Conservation (phyloP, 2,888 invertebrate species). For the Lasioglossum zephyrum region DNA sequence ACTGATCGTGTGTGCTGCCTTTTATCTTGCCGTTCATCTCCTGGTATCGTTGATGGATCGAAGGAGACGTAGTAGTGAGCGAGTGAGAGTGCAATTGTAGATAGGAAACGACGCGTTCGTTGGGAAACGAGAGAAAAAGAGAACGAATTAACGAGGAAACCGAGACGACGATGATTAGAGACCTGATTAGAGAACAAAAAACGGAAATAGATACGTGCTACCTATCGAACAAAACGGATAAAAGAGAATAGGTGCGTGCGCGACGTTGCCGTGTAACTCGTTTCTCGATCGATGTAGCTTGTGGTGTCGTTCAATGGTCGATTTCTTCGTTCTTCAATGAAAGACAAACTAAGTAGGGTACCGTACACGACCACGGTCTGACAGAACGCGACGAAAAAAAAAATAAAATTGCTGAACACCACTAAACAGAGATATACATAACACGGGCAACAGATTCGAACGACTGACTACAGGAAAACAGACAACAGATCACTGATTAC, state of each 20-base stretch:
- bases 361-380: neutral
- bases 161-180: neutral
- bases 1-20: slow-evolving; percentile 62
- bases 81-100: slow-evolving; percentile 53
- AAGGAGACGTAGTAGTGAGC: slow-evolving; percentile 43
- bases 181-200: neutral
- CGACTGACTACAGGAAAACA: neutral
- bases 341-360: neutral
- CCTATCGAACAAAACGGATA: neutral
- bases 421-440: neutral
- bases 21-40: slow-evolving; percentile 50
- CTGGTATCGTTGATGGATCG: slow-evolving; percentile 37
- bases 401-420: neutral
- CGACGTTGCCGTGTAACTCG: neutral
- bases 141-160: neutral
- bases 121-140: neutral
- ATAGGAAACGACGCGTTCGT: slow-evolving; percentile 6
- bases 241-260: neutral
- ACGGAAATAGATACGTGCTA: neutral
- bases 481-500: neutral
- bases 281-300: neutral
- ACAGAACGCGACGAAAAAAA: neutral
- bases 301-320: neutral
- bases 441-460: neutral
- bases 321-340: neutral